Base-by-base conservation (phyloP, 2,888 invertebrate genomes). In the Dryomyza anilis region DNA sequence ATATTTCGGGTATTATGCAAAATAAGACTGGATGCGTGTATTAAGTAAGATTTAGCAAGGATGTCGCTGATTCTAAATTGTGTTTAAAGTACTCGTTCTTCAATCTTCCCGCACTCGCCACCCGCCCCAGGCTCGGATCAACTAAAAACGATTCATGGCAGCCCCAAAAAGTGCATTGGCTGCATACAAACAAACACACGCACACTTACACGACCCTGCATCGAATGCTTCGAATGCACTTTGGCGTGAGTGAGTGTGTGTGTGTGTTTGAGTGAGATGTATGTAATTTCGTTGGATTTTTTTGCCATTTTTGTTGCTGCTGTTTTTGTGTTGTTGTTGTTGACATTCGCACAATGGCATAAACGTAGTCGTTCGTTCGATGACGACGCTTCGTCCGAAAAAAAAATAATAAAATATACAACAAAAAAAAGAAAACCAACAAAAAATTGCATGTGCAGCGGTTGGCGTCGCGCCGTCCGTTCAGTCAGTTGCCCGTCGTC, bases 261-360 rank as follows among this genome's bases (percentile, higher is more conserved):
- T 66, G 52, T 63, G 46, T 64, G 46, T 48, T 36, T 61, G 43
- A 39, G 25, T n/a, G 36, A 21, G 23, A 19, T 7, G 21, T 0
- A n/a, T 2, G 8, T 21, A 33, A 23, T 56, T 46, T 23, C 52
- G 43, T 57, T 63, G 62, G 71, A 64, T 12, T 63, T 23, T 5
- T 23, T 19, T 45, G 27, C 29, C 25, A 16, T 36, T 52, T 36
- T 61, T 45, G 8, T 29, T 53, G 25, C 25, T 21, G 71, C 74
- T 70, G 76, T 74, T 73, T 74, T 75, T 74, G 73, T 74, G 75
- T 74, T 75, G 75, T 74, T 75, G 73, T 21, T 33, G 21, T 66
- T 67, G 63, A 64, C n/a, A 30, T 36, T 55, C 8, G 12, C 16
- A 27, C 55, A 55, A 55, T 36, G 36, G 14, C 16, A 5, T 21